Conservation (phyloP, 2,113 vertebrate genomes). For the Indicator indicator region DNA sequence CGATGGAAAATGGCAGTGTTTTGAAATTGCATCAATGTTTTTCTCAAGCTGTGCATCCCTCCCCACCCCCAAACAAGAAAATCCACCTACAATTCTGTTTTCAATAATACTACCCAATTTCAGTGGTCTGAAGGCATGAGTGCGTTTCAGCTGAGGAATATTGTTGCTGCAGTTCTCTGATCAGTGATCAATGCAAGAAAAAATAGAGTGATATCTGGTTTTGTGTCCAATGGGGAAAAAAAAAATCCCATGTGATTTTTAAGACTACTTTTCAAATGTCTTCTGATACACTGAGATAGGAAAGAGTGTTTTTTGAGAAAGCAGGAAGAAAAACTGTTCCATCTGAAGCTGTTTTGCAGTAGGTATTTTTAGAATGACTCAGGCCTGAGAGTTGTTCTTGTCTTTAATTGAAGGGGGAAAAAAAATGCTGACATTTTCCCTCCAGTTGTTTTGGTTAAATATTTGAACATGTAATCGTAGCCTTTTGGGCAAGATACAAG, state of each 20-base stretch:
- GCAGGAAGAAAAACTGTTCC: not conserved
- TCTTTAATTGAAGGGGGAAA: not conserved
- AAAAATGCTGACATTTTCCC: conserved; percentile 8
- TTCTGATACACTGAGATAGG: not conserved
- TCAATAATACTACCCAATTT: not conserved
- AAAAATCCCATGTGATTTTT: not conserved
- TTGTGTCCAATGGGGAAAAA: not conserved
- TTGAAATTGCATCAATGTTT: not conserved
- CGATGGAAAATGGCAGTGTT: not conserved
- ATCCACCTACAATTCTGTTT: not conserved
- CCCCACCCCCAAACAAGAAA: not conserved
- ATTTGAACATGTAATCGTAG: not conserved
- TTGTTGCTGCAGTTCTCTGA: not conserved
- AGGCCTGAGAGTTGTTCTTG: not conserved
- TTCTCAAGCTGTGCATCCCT: not conserved
- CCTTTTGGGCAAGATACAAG: not conserved
- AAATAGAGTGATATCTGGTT: not conserved
- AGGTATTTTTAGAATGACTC: conserved; percentile 50
- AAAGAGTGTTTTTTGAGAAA: not conserved
- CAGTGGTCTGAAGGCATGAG: not conserved
- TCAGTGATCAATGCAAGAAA: not conserved
- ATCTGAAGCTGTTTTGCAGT: conserved; percentile 26
- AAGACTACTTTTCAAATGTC: not conserved
- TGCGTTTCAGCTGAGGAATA: not conserved
- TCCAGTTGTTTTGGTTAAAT: conserved; percentile 17